phyloP scores from a whole-genome alignment of 2,797 vertebrate species.

The Apodemus agrarius region DNA sequence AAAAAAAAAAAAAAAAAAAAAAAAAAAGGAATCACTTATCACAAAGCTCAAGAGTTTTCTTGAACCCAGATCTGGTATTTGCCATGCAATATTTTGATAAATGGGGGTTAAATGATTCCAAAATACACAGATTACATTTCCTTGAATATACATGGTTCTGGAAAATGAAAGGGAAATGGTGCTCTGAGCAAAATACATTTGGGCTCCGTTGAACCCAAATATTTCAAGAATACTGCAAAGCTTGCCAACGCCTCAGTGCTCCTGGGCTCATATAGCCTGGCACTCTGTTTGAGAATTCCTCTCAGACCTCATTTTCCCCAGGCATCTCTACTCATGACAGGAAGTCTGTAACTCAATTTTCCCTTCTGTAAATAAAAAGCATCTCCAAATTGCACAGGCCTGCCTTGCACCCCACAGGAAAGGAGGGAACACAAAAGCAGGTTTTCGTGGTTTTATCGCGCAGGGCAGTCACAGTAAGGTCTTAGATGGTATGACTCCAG shows the following conservation, averaged over 20 bases:
- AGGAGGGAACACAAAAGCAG: constrained; percentile 61
- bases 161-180: constrained; percentile 70
- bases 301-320: constrained; percentile 56
- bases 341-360: constrained; percentile 70
- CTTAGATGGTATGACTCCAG: constrained; percentile 62
- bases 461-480: neutral
- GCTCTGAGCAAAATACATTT: constrained; percentile 70
- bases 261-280: constrained; percentile 9
- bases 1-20: too few relatives aligned
- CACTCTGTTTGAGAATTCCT: constrained; percentile 53
- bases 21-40: constrained; percentile 23
- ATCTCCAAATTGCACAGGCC: constrained; percentile 52
- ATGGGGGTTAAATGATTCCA: constrained; percentile 69
- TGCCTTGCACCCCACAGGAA: constrained; percentile 32
- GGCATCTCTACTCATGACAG: constrained; percentile 32
- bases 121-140: constrained; percentile 75
- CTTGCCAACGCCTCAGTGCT: constrained; percentile 62
- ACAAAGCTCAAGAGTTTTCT: constrained; percentile 68
- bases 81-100: constrained; percentile 70
- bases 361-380: constrained; percentile 70
- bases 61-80: constrained; percentile 63
- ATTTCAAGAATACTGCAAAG: constrained; percentile 60
- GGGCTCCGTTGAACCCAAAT: constrained; percentile 58
- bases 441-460: neutral
- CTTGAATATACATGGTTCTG: constrained; percentile 60